phyloP scores from a whole-genome alignment of 2,888 invertebrate species.

The Plagodis pulveraria region DNA sequence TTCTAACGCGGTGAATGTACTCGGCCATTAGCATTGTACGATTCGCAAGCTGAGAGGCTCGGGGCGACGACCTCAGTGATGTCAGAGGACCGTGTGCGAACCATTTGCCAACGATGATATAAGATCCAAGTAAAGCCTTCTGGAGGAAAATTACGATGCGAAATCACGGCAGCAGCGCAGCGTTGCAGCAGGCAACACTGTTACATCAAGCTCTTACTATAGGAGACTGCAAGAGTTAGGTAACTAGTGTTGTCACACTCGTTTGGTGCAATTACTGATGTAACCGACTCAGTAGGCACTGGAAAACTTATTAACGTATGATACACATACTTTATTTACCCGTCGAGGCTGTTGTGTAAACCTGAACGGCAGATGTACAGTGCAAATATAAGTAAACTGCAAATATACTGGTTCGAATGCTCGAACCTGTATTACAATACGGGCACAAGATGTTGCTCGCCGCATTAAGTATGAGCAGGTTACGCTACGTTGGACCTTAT shows the following conservation, averaged over 20 bases:
- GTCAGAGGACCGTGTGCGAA: slow-evolving; percentile 61
- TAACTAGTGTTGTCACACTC: slow-evolving; percentile 78
- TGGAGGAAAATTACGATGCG: slow-evolving; percentile 62
- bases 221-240: slow-evolving; percentile 70
- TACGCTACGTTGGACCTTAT: slow-evolving; percentile 5
- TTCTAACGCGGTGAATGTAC: slow-evolving; percentile 83
- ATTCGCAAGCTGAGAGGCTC: slow-evolving; percentile 60
- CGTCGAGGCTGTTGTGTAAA: slow-evolving; percentile 24
- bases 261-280: slow-evolving; percentile 75
- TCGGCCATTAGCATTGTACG: slow-evolving; percentile 77
- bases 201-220: slow-evolving; percentile 68
- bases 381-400: slow-evolving; percentile 7
- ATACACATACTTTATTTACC: slow-evolving; percentile 23
- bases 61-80: slow-evolving; percentile 75
- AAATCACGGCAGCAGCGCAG: slow-evolving; percentile 52
- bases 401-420: slow-evolving; percentile 10
- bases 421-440: slow-evolving; percentile 3
- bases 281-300: slow-evolving; percentile 47
- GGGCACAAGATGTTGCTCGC: neutral
- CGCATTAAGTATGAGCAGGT: neutral
- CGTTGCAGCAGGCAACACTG: slow-evolving; percentile 50
- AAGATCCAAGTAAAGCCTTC: slow-evolving; percentile 47
- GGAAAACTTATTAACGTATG: slow-evolving; percentile 42
- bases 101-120: slow-evolving; percentile 57
- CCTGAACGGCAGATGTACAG: slow-evolving; percentile 36